phyloP scores from a whole-genome alignment of 1,140 invertebrate genomes.

The Philopotamus ludificatus region DNA sequence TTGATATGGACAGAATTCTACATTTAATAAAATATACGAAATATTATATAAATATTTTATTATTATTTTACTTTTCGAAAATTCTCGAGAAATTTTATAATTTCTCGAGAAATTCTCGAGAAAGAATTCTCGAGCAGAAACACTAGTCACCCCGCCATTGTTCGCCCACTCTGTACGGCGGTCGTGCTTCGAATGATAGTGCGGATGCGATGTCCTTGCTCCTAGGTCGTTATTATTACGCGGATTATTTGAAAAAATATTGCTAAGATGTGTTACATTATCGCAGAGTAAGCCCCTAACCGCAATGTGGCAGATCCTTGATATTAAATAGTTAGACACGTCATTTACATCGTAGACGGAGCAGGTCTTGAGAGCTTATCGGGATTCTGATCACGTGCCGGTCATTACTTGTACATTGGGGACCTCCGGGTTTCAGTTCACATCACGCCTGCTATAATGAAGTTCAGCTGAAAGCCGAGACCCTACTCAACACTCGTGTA shows the following conservation, averaged over 20 bases:
- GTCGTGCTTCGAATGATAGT: no score
- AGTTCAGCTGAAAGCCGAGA: not conserved
- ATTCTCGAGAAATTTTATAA: no score
- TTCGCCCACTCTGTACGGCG: no score
- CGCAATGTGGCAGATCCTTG: not conserved
- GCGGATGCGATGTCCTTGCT: no score
- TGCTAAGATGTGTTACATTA: not conserved
- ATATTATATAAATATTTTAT: no score
- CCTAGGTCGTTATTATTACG: not conserved
- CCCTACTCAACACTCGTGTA: conserved; percentile 9
- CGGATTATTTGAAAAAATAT: not conserved
- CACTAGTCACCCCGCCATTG: no score
- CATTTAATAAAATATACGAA: no score
- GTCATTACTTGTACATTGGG: conserved; percentile 26
- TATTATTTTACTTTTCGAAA: no score
- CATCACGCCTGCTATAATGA: conserved; percentile 20
- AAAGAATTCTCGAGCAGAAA: no score
- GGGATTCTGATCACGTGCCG: conserved; percentile 10
- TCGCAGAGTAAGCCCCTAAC: not conserved
- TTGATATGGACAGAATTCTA: no score
- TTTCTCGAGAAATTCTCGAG: no score
- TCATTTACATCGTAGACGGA: not conserved
- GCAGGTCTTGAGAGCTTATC: not conserved
- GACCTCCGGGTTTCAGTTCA: conserved; percentile 2
- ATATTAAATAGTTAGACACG: not conserved